Conservation (phyloP, 23 tunicate species). For the Clavelina lepadiformis region DNA sequence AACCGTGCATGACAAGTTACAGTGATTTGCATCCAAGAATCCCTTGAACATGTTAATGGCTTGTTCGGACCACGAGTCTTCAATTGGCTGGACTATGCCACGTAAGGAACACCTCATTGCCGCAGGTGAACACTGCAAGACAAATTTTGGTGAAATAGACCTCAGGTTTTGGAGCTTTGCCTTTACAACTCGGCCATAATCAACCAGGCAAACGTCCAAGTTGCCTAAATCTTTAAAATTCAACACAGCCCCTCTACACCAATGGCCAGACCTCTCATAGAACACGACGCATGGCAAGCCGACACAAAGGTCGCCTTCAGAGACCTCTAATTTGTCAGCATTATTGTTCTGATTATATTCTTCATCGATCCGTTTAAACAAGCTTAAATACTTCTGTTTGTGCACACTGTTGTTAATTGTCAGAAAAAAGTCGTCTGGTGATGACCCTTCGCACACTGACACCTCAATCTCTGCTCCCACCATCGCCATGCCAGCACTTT, state of each 20-base stretch:
- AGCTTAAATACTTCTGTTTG: conserved; percentile 14
- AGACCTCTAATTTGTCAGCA: not conserved
- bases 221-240: conserved; percentile 14
- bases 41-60: conserved; percentile 29
- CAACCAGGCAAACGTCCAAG: conserved; percentile 43
- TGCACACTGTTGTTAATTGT: conserved; percentile 14
- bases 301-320: conserved; percentile 22
- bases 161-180: conserved; percentile 14
- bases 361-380: conserved; percentile 6
- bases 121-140: conserved; percentile 32
- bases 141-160: conserved; percentile 10
- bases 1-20: conserved; percentile 48
- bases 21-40: conserved; percentile 21
- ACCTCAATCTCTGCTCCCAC: conserved; percentile 58
- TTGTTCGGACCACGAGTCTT: conserved; percentile 19
- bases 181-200: conserved; percentile 26
- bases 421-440: conserved; percentile 62
- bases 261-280: conserved; percentile 15
- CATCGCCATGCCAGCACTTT: conserved; percentile 49
- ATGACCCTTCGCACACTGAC: conserved; percentile 21
- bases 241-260: conserved; percentile 64
- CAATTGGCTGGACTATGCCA: conserved; percentile 34
- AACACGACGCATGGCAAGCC: conserved; percentile 65
- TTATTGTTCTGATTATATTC: too few species aligned
- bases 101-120: conserved; percentile 63